Base-by-base conservation (phyloP, 1,140 invertebrate species). In the Scaptodrosophila lebanonensis region DNA sequence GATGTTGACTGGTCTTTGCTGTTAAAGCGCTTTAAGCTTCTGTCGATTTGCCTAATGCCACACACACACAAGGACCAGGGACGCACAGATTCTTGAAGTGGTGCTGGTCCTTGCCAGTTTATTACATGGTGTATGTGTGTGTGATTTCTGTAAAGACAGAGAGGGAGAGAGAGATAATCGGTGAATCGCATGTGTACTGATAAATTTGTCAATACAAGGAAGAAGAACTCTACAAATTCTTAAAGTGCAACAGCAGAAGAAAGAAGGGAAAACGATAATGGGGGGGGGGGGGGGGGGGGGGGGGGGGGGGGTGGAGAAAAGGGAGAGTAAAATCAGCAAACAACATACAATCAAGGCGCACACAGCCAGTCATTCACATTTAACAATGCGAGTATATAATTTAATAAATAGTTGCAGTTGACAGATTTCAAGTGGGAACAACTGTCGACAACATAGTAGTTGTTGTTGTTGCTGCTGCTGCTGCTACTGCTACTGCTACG, bases 341-440 rank as follows among this genome's bases (percentile, higher is more conserved):
- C n/a, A n/a, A n/a, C n/a, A n/a, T n/a, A n/a, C n/a, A n/a, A n/a
- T n/a, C n/a, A n/a, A n/a, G n/a, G n/a, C n/a, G n/a, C n/a, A n/a
- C n/a, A 53, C 35, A 36, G 36, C 36, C 62, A 49, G 66, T 54
- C 62, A 40, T 66, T 62, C 65, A 40, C 61, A 60, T 66, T 79
- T 69, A 73, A 82, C 76, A 82, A 82, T 82, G 75, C 32, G 47
- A 60, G 66, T 67, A 66, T 83, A 82, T 82, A 82, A 82, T 82
- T 82, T 82, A 82, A 82, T 82, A 82, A 82, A 82, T 82, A 82
- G 75, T 82, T 82, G 75, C 75, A 82, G 75, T 82, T 82, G 75
- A 82, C 75, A 82, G 75, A 82, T 82, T 79, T 82, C 75, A 75
- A 82, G 75, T 82, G 75, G 62, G 18, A 53, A 20, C 29, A 59